Evolutionary conservation across 1,140 invertebrate genomes (phyloP).

Genomic region (Whitmania pigra): DNA sequence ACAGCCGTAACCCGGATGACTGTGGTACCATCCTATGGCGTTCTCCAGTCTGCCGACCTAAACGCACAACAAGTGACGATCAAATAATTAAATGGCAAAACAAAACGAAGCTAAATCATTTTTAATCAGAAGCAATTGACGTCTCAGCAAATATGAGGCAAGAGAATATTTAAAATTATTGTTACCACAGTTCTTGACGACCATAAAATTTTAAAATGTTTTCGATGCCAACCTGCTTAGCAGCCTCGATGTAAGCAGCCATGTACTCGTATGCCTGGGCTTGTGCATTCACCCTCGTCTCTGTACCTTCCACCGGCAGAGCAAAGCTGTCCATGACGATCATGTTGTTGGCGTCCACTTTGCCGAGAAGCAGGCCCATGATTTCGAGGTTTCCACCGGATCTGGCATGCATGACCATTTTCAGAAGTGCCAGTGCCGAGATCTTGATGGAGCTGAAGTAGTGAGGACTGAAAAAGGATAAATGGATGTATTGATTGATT

Average conservation of each 20-base stretch:
- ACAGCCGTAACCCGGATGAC: conserved; percentile 97
- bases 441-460: conserved; percentile 99
- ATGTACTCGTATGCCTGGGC: conserved; percentile 99
- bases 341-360: conserved; percentile 71
- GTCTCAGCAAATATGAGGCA: not conserved
- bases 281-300: conserved; percentile 97
- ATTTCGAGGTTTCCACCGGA: conserved; percentile 88
- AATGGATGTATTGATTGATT: not conserved
- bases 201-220: not conserved
- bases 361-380: conserved; percentile 91
- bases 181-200: not conserved
- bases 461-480: conserved; percentile 58
- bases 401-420: conserved; percentile 99
- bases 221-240: conserved; percentile 64
- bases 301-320: conserved; percentile 90
- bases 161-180: not conserved
- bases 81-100: conserved; percentile 12
- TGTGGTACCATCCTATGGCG: conserved; percentile 99
- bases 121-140: no score
- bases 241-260: conserved; percentile 93
- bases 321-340: conserved; percentile 91
- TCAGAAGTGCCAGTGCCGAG: conserved; percentile 85
- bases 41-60: conserved; percentile 81
- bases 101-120: not conserved
- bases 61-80: conserved; percentile 2